A percentile compares a stretch with the other conserved stretches of the same genome.
Evolutionary conservation across 2,113 vertebrate species (phyloP).

Genomic region (Arenaria interpres): DNA sequence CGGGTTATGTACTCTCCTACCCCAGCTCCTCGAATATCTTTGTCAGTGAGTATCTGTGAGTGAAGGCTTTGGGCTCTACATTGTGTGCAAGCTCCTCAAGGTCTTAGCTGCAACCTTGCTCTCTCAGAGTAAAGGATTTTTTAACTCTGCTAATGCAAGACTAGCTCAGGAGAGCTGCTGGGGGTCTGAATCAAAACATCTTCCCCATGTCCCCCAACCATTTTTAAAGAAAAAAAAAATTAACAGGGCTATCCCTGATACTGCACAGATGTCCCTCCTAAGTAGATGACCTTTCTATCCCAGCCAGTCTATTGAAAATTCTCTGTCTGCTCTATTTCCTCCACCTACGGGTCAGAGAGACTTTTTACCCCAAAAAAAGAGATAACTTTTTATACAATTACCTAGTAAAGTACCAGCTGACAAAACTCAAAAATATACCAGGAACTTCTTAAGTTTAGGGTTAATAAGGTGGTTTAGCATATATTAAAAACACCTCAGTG

Average conservation of each 20-base stretch:
- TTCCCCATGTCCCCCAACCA: neutral
- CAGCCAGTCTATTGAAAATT: neutral
- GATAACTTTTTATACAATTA: neutral
- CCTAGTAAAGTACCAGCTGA: neutral
- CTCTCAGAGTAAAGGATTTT: neutral
- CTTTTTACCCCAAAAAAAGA: neutral
- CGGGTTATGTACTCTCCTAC: neutral
- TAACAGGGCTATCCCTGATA: neutral
- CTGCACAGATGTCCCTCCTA: neutral
- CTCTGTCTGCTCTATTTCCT: neutral
- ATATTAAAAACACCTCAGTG: neutral
- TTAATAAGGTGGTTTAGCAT: neutral
- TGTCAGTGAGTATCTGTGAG: neutral
- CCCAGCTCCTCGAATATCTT: neutral
- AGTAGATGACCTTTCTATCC: neutral
- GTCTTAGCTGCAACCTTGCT: fast-evolving
- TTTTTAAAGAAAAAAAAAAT: neutral
- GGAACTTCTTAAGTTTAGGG: neutral
- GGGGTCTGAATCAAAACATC: neutral
- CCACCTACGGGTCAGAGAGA: neutral
- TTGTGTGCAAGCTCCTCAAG: neutral
- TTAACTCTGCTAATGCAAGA: neutral
- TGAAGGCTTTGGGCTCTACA: neutral
- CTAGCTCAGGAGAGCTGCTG: neutral
- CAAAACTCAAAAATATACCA: neutral